Evolutionary conservation across 2,113 vertebrate genomes (phyloP).

Genomic region (Gallinago jamesoni): DNA sequence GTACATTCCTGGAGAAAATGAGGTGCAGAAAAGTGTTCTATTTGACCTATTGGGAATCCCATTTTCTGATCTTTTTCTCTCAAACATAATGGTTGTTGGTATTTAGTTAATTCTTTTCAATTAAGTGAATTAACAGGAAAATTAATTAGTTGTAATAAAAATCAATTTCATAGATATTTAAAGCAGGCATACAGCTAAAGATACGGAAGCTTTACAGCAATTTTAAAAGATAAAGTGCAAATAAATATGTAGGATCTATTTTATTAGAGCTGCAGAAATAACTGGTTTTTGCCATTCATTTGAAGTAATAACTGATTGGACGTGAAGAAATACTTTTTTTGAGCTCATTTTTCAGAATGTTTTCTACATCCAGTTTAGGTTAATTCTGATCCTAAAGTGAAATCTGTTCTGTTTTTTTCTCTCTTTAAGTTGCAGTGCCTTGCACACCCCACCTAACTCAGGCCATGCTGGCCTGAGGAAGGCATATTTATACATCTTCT

Average conservation of each 20-base stretch:
- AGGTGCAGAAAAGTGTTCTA: neutral
- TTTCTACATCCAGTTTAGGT: neutral
- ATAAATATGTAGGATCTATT: neutral
- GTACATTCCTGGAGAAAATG: neutral
- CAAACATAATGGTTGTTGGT: neutral
- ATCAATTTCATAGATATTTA: neutral
- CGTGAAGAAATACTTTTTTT: neutral
- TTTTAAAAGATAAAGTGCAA: neutral
- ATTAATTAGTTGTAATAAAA: neutral
- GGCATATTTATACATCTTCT: neutral
- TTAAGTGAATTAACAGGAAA: neutral
- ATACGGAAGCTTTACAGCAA: neutral
- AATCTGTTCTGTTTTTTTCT: neutral
- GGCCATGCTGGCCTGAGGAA: neutral
- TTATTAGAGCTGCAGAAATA: neutral
- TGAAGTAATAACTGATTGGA: neutral
- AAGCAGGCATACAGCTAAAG: neutral
- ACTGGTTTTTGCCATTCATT: neutral
- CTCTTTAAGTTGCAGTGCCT: neutral
- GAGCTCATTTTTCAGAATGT: neutral
- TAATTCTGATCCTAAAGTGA: neutral
- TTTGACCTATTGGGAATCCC: neutral
- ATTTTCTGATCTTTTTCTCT: neutral
- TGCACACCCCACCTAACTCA: neutral
- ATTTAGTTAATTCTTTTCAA: neutral